Base-by-base conservation (phyloP, 2,113 vertebrate genomes). In the Mirza zaza region DNA sequence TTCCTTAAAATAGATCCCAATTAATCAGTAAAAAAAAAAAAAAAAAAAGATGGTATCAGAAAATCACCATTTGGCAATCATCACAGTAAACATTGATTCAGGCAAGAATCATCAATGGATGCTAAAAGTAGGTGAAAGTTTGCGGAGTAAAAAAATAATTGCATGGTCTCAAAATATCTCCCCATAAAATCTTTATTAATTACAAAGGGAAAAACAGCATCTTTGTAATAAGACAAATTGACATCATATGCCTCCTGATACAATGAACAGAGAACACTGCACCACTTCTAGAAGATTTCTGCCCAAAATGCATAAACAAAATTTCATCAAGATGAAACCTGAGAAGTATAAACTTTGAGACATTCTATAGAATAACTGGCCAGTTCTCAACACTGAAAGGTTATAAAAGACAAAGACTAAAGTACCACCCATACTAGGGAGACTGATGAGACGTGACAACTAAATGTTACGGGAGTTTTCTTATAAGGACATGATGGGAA, bases 311-410 rank as follows among this genome's bases (percentile, higher is more conserved):
- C 20, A n/a, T 27, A 68, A 57, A 12, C 4, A 5, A 18, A 81
- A 81, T 29, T 55, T 61, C 81, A 86, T 77, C 55, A 42, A 1
- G 10, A 59, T 45, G 68, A 83, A 89, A 57, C 27, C 42, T 65
- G 9, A 80, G 13, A 55, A 93, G 57, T 11, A 29, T 80, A 59
- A 94, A 79, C 52, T 73, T 7, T 52, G 42, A 34, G 82, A 48
- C 12, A 42, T 13, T 81, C 71, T 91, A 87, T 34, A 85, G 91
- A 96, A 68, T 27, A 83, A 90, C 21, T 73, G 42, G 34, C 42
- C 76, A 63, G 29, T 65, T 90, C 50, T 85, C 50, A 87, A 77
- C 87, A 90, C 70, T 79, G 36, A 94, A 87, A 93, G 25, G 32
- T 48, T 79, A 61, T 36, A 42, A 50, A 88, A 79, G 50, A 87